phyloP scores from a whole-genome alignment of 2,797 vertebrate species.

The Myripristis jacobus region DNA sequence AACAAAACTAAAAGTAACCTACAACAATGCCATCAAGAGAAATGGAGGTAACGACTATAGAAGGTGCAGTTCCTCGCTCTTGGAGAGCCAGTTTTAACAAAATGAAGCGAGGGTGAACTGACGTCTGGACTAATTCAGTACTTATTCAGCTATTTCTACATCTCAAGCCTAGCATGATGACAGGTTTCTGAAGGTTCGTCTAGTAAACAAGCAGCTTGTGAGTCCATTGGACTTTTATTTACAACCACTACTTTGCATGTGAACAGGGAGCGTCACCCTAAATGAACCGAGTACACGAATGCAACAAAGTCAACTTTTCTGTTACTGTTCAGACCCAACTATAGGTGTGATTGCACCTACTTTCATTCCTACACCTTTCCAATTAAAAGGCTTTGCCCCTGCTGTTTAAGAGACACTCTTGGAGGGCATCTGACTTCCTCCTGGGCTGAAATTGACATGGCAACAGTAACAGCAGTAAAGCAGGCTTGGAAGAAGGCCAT shows the following conservation, averaged over 20 bases:
- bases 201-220: background rate
- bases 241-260: background rate
- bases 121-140: background rate
- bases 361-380: slow-evolving; percentile 38
- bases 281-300: background rate
- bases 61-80: slow-evolving; percentile 19
- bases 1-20: too few relatives aligned
- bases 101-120: background rate
- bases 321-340: background rate
- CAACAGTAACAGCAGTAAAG: slow-evolving; percentile 21
- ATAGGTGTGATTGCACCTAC: slow-evolving; percentile 8
- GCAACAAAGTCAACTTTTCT: background rate
- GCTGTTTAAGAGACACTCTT: slow-evolving; percentile 46
- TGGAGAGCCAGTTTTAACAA: slow-evolving; percentile 12
- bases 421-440: slow-evolving; percentile 63
- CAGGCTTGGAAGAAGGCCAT: slow-evolving; percentile 70
- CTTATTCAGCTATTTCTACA: background rate
- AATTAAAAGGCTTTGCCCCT: slow-evolving; percentile 53
- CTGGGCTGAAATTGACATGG: slow-evolving; percentile 51
- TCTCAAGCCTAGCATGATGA: slow-evolving; percentile 15
- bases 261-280: background rate
- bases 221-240: background rate
- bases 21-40: too few relatives aligned
- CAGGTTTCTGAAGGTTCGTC: slow-evolving; percentile 10
- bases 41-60: too few relatives aligned